Evolutionary conservation across 1,140 invertebrate genomes (phyloP).

Genomic region (Drosophila kohkoa): DNA sequence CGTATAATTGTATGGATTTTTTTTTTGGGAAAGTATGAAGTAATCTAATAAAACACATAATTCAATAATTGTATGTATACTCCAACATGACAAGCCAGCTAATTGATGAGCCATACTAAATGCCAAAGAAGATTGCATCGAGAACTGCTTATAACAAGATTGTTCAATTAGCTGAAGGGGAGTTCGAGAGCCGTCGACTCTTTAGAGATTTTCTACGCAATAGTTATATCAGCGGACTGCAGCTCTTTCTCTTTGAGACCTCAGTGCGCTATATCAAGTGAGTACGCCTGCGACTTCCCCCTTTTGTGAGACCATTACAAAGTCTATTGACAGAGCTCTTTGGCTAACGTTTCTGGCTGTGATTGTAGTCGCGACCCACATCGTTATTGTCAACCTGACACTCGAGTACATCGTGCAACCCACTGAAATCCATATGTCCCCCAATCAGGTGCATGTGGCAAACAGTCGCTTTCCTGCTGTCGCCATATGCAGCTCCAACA

Average conservation of each 20-base stretch:
- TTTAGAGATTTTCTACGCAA: conserved; percentile 73
- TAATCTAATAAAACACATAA: no score
- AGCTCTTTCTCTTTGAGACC: conserved; percentile 54
- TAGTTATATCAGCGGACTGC: conserved; percentile 71
- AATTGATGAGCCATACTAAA: conserved; percentile 58
- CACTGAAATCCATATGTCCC: conserved; percentile 73
- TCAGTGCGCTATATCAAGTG: conserved; percentile 69
- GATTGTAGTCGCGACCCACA: conserved; percentile 71
- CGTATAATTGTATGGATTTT: no score
- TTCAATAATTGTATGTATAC: no score
- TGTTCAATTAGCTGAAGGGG: conserved; percentile 34
- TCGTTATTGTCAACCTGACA: conserved; percentile 68
- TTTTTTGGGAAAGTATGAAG: no score
- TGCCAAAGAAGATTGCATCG: neutral
- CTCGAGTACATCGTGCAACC: conserved; percentile 70
- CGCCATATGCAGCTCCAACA: conserved; percentile 72
- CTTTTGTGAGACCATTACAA: neutral
- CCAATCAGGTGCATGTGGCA: conserved; percentile 70
- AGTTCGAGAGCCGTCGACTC: conserved; percentile 50
- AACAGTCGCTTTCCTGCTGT: conserved; percentile 79
- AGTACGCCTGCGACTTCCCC: conserved; percentile 14
- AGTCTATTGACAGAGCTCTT: conserved; percentile 59
- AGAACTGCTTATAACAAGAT: conserved; percentile 9
- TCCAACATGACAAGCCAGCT: conserved; percentile 1
- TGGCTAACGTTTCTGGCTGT: conserved; percentile 64